Evolutionary conservation across 2,797 vertebrate species (phyloP).

Genomic region (Cryptoprocta ferox): DNA sequence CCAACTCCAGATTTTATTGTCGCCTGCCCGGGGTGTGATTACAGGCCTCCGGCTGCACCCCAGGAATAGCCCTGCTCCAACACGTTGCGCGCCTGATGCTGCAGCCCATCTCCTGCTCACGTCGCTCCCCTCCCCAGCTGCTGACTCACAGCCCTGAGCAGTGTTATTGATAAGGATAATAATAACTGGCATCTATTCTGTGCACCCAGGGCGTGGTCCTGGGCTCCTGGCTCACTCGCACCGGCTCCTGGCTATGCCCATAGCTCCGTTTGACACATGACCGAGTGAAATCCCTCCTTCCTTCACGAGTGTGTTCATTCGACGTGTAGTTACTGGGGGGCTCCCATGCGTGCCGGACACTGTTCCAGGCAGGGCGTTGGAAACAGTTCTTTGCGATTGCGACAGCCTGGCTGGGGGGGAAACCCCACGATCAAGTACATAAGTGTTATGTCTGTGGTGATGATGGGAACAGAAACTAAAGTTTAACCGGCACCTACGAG

Average conservation of each 20-base stretch:
- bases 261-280: not conserved
- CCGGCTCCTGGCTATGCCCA: not conserved
- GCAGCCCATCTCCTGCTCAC: not conserved
- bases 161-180: constrained; percentile 23
- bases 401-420: not conserved
- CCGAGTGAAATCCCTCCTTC: not conserved
- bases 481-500: not conserved
- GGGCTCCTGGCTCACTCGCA: not conserved
- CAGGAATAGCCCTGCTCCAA: constrained; percentile 62
- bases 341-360: not conserved
- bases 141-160: constrained; percentile 55
- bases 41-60: constrained; percentile 49
- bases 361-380: not conserved
- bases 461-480: not conserved
- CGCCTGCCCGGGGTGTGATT: constrained; percentile 67
- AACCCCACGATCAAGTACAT: not conserved
- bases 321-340: not conserved
- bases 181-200: not conserved
- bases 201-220: not conserved
- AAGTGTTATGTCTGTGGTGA: not conserved
- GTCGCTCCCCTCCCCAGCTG: not conserved
- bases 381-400: not conserved
- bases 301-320: not conserved
- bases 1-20: constrained; percentile 61
- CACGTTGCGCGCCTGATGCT: not conserved